Conservation (phyloP, 2,888 invertebrate genomes). For the Philereme transversata region DNA sequence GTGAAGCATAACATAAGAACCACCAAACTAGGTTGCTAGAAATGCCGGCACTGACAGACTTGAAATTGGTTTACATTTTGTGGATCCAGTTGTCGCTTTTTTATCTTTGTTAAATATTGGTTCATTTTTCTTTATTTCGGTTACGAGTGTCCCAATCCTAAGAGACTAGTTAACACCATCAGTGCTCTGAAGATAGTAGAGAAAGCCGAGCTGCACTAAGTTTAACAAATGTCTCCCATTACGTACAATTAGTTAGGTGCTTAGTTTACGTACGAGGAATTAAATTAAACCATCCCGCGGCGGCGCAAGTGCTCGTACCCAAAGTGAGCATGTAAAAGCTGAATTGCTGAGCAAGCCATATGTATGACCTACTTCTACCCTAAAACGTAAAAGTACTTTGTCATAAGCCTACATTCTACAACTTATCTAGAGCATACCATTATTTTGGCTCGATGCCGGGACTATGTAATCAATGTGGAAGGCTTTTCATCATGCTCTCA, state of each 20-base stretch:
- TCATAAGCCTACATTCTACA: constrained; percentile 36
- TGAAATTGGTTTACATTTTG: too few species aligned
- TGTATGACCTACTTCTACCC: constrained; percentile 2
- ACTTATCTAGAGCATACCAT: constrained; percentile 36
- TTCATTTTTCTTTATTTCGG: too few species aligned
- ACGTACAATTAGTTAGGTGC: constrained; percentile 12
- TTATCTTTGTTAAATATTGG: too few species aligned
- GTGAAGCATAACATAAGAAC: too few species aligned
- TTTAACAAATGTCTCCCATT: constrained; percentile 6
- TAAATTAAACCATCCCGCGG: constrained; percentile 11
- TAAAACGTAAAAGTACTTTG: constrained; percentile 24
- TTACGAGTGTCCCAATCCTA: too few species aligned
- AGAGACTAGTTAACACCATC: too few species aligned
- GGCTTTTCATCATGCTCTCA: constrained; percentile 10
- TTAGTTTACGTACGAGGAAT: constrained; percentile 5
- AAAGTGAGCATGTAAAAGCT: constrained; percentile 5
- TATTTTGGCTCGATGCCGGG: constrained; percentile 36
- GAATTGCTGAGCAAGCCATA: constrained; percentile 7
- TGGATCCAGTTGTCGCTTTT: too few species aligned
- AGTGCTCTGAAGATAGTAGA: neutral
- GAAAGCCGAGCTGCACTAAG: neutral
- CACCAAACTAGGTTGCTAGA: too few species aligned
- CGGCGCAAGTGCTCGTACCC: neutral
- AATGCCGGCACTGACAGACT: too few species aligned
- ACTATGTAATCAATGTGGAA: constrained; percentile 33